A percentile compares a stretch with the other conserved stretches of the same genome.
phyloP scores from a whole-genome alignment of 1,140 invertebrate species.

The Drosophila ficusphila region DNA sequence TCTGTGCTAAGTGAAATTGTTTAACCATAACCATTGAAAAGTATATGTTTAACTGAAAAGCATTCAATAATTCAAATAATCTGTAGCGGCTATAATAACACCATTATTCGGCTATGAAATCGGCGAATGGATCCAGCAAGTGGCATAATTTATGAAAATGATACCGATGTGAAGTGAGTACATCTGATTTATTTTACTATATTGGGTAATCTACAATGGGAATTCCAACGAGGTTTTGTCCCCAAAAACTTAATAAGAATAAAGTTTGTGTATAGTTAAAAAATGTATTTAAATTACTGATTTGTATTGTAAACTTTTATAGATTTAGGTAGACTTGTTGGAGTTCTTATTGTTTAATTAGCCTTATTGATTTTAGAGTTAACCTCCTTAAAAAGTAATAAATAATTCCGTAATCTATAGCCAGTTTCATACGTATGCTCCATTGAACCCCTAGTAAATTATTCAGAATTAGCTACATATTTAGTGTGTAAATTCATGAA shows the following conservation, averaged over 20 bases:
- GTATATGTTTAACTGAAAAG: conserved; percentile 14
- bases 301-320: too few species aligned
- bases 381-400: neutral
- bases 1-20: conserved; percentile 36
- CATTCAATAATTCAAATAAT: conserved; percentile 5
- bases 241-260: too few species aligned
- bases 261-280: too few species aligned
- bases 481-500: neutral
- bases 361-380: neutral
- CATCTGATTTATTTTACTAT: conserved; percentile 2
- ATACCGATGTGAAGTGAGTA: conserved; percentile 57
- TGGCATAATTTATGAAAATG: conserved; percentile 17
- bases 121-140: conserved; percentile 22
- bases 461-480: neutral
- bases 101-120: conserved; percentile 17
- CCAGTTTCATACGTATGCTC: conserved; percentile 62
- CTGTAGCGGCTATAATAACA: conserved; percentile 1
- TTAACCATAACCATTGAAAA: conserved; percentile 16
- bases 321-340: neutral
- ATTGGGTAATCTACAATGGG: neutral
- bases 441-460: conserved; percentile 42
- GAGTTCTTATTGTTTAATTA: neutral
- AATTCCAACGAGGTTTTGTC: neutral
- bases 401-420: neutral
- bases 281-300: too few species aligned